Evolutionary conservation across 2,888 invertebrate genomes (phyloP), one percentile per base, ranked within the genome.

Genomic region (Candidula unifasciata): DNA sequence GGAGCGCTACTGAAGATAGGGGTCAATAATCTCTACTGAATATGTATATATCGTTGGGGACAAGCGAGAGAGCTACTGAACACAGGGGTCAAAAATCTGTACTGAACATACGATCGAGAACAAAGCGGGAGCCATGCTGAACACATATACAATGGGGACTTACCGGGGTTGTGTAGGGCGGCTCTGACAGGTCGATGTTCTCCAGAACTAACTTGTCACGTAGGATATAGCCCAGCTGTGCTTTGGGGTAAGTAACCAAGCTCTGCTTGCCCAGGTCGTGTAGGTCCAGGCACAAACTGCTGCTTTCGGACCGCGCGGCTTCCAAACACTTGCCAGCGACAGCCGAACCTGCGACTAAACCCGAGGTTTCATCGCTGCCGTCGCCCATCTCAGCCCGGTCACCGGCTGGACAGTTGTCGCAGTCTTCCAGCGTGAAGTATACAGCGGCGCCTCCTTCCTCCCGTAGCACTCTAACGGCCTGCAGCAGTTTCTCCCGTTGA

Each of bases 361-460:
- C 33, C 68, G 33, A 30, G 37, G 71, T 30, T 54, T 82, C 76
- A 18, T 83, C 71, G 83, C 81, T 68, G 80, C 82, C 71, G 80
- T 81, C 52, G 83, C 86, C 73, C 84, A 88, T 77, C 80, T 84
- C 83, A 10, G 68, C 54, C 21, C 68, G 68, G 27, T 83, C 77
- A 16, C 68, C 83, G n/a, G 68, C 69, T 24, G 76, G 77, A 71
- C 84, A 74, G 37, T 52, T 66, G 37, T 85, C 87, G 27, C 89
- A 88, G 52, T 90, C 89, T 94, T 97, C 98, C 89, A 98, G 95
- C 88, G 97, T 97, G 93, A 97, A 97, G 94, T 98, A 98, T 88
- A 98, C 98, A 89, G 97, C 96, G 86, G 97, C 97, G 85, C 97
- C 98, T 82, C 98, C 98, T 94, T 98, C 97, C 94, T 98, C 97